Evolutionary conservation across 2,888 invertebrate species (phyloP), one percentile per base, ranked within the genome.

Genomic region (Plagiodera versicolora): DNA sequence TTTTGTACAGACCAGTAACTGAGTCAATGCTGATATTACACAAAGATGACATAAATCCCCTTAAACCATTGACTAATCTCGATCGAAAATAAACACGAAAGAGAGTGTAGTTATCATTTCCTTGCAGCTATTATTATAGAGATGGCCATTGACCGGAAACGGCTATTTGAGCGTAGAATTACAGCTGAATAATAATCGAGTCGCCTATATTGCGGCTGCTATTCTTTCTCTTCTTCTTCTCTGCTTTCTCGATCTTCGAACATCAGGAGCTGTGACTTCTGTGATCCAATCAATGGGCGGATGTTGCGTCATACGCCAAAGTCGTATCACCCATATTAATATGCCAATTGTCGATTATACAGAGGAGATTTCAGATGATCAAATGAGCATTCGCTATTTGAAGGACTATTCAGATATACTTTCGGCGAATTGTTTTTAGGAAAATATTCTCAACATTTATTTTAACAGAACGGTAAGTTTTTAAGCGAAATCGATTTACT

Each of bases 261-360:
- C 39, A 39, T 39, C 14, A 32, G 11, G 5, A 32, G 32, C 8
- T 39, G 11, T 39, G 3, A 11, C 39, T 39, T 6, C 39, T 39
- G n/a, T 39, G 39, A 39, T n/a, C 39, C 14, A n/a, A 39, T 39
- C 39, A 39, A 67, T 67, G 67, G 67, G 65, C 72, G 74, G 74
- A 74, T 70, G 66, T 74, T 73, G 73, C 73, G 69, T 69, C 71
- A 72, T 53, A 44, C 4, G 39, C 39, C 39, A 44, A 53, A 53
- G 45, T 30, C 45, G 44, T 44, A 24, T 24, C 24, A 24, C 4
- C 24, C 24, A 24, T 24, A 24, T 24, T 24, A 24, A 24, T 24
- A 24, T 24, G n/a, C n/a, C 51, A 32, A 35, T 18, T 17, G 51
- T 18, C 30, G 51, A 32, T 30, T 32, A 51, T 35, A 18, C 18